These are phyloP conservation scores for Machimus rusticus DNA, from an alignment of 2,888 invertebrate species.

Conservation along the genomic window DNA sequence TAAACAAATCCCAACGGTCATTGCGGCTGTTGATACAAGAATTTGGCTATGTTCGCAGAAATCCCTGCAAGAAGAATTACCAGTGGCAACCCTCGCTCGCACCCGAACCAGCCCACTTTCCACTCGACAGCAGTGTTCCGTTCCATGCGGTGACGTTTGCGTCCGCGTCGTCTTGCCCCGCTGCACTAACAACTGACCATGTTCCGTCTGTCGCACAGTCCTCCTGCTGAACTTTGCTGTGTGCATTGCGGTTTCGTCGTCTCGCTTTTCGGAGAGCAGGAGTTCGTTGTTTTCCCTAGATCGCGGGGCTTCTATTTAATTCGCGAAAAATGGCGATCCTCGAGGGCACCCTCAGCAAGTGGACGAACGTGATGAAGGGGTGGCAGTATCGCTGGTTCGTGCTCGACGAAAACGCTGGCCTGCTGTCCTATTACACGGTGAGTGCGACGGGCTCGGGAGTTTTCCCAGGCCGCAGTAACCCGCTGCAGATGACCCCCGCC, in stretches of 20 bases:
- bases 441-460: neutral
- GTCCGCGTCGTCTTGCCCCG: neutral
- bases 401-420: slow-evolving; percentile 93
- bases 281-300: neutral
- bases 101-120: neutral
- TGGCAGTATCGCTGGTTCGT: slow-evolving; percentile 99
- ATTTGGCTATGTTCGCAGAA: neutral
- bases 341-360: slow-evolving; percentile 62
- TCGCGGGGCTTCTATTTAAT: neutral
- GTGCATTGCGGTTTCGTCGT: slow-evolving; percentile 6
- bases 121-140: neutral
- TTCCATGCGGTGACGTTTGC: neutral
- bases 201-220: neutral
- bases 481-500: neutral
- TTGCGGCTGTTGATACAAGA: neutral
- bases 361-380: slow-evolving; percentile 69
- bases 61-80: neutral
- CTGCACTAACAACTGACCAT: no score
- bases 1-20: no score
- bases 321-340: slow-evolving; percentile 49
- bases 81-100: neutral
- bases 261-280: neutral
- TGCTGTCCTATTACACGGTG: slow-evolving; percentile 97
- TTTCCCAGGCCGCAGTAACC: neutral
- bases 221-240: neutral